Percentiles rank a stretch among this genome's conserved stretches.
Conservation (phyloP, 1,140 invertebrate genomes). For the Bombus ignitus region DNA sequence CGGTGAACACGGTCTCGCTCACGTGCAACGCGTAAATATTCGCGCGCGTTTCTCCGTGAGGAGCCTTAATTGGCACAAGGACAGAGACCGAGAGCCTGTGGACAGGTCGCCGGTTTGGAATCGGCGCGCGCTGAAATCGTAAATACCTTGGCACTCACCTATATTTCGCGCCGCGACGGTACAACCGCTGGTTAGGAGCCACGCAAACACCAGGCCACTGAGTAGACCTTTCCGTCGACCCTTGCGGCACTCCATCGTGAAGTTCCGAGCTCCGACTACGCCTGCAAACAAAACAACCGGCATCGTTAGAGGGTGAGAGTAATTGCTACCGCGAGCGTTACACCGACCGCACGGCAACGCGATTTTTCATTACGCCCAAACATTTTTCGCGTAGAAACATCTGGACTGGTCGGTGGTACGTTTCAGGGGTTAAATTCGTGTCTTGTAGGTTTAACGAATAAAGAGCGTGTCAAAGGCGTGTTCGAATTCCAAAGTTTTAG, state of each 20-base stretch:
- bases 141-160: constrained; percentile 73
- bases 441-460: neutral
- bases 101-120: constrained; percentile 38
- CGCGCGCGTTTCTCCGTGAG: constrained; percentile 11
- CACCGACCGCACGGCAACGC: neutral
- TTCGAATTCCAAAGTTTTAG: neutral
- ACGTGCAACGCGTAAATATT: constrained; percentile 58
- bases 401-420: neutral
- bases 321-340: constrained; percentile 35
- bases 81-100: constrained; percentile 15
- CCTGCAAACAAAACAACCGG: constrained; percentile 71
- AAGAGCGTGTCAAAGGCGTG: neutral
- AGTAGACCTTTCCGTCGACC: constrained; percentile 80
- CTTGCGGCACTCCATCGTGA: constrained; percentile 81
- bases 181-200: constrained; percentile 78
- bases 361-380: neutral
- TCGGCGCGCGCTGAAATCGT: constrained; percentile 56
- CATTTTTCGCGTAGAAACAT: constrained; percentile 9
- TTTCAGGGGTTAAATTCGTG: neutral
- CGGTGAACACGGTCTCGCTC: constrained; percentile 8
- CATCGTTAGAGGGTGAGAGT: constrained; percentile 50
- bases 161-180: constrained; percentile 78
- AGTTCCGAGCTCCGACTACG: constrained; percentile 80
- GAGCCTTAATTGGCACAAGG: constrained; percentile 63
- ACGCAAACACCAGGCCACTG: constrained; percentile 77